Evolutionary conservation across 2,888 invertebrate species (phyloP), one percentile per base, ranked within the genome.

Genomic region (Nomada goodeniana): DNA sequence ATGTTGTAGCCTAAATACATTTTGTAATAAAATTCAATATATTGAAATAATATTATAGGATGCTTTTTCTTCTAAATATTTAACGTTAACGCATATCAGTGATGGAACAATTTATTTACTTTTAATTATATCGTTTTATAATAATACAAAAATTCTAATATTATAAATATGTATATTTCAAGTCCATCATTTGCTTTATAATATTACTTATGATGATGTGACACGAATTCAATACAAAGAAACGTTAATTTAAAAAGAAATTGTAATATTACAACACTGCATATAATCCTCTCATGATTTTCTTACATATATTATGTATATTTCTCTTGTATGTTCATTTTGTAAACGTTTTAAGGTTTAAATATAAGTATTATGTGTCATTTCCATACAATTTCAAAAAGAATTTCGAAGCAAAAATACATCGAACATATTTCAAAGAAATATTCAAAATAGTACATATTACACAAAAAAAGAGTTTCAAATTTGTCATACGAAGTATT

Each of bases 11-110:
- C 91, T 93, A 92, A 93, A 92, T 91, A 93, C 90, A 91, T 93
- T 93, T 93, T 93, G 91, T 93, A 93, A 93, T 93, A 93, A 92
- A 93, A 93, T 90, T 92, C 91, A 92, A 92, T 91, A 93, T 93
- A 93, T 93, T 92, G 91, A 92, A 92, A 83, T 86, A 87, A 88
- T 71, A 83, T 77, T 23, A 65, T 76, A 75, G 67, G 63, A 52
- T 73, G 65, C 42, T 73, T 82, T 36, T 74, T 36, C 55, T 69
- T 53, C 29, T 3, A 20, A 53, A 3, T 7, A 10, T 47, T 64
- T n/a, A 29, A 13, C 26, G 50, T 71, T 36, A 5, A 44, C 5
- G 2, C 23, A 29, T 23, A 47, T 59, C 57, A 15, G 15, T 60
- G 20, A 26, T 42, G 36, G 2, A 63, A 64, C 50, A 50, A 68